Base-by-base conservation (phyloP, 2,113 vertebrate genomes). In the Jaculus jaculus region DNA sequence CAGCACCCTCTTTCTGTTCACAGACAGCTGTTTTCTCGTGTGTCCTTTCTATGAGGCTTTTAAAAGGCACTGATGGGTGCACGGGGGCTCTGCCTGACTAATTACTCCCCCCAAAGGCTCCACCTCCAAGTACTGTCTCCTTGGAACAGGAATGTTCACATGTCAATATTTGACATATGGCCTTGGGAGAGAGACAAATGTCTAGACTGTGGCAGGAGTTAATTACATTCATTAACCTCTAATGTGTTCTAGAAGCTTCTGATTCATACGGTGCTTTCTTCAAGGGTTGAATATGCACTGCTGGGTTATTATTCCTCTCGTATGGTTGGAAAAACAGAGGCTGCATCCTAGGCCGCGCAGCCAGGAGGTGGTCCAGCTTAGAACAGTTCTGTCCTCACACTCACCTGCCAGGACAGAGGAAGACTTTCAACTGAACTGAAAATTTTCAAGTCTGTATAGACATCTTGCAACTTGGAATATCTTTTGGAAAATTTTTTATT, bases 201-300 rank as follows among this genome's bases (percentile, higher is more conserved):
- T 39, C 61, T 66, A 32, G 3, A 58, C 34, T 66, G 20, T 26
- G 39, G 72, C 16, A 28, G 63, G 37, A 71, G 20, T 42, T 61
- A 32, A 1, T 21, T 73, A 32, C 65, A 9, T 69, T 61, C 34
- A 20, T 23, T 37, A 82, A 85, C 65, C 39, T 66, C 20, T 84
- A 47, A 16, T 39, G 16, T 63, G 69, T 63, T 92, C 26, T 72
- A 69, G 90, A 89, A 71, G 47, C 58, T 92, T 91, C 84, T 71
- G 77, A 24, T n/a, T 60, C 23, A 39, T 72, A 42, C 78, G 78
- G 60, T 30, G 24, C 42, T 89, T 82, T 87, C 78, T 77, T 34
- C 30, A 24, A 84, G 7, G 12, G 23, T 78, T 77, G 10, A 10
- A 7, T 37, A 17, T 15, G 32, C 18, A 47, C 60, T 58, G 34